phyloP scores from a whole-genome alignment of 2,888 invertebrate genomes.

The Lasioglossum morio region DNA sequence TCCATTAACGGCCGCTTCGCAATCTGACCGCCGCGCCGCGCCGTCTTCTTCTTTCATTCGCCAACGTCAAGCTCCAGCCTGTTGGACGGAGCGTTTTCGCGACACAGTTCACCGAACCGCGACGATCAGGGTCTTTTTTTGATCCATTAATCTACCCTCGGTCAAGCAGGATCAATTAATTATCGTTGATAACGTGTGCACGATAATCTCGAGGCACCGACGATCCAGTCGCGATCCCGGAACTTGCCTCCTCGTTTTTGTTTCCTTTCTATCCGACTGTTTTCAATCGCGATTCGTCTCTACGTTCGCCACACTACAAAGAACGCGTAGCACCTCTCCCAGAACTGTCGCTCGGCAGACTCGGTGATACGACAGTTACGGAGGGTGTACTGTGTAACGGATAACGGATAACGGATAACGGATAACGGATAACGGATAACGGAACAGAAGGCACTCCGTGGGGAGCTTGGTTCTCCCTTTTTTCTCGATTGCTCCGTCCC shows the following conservation, averaged over 20 bases:
- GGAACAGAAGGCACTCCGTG: slow-evolving; percentile 3
- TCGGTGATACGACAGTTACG: too few species aligned
- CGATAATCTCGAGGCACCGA: slow-evolving; percentile 43
- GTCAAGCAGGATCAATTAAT: slow-evolving; percentile 51
- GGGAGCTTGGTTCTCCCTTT: slow-evolving; percentile 20
- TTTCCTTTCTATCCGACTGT: neutral
- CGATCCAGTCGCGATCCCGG: slow-evolving; percentile 6
- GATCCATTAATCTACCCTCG: slow-evolving; percentile 53
- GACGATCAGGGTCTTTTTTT: slow-evolving; percentile 17
- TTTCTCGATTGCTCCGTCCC: neutral
- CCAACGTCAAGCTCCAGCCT: slow-evolving; percentile 15
- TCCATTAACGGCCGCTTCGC: slow-evolving; percentile 27
- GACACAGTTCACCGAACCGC: slow-evolving; percentile 25
- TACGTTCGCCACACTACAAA: too few species aligned
- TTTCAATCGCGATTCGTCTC: neutral
- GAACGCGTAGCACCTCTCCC: too few species aligned
- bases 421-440: neutral
- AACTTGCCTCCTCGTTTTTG: neutral
- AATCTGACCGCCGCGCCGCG: slow-evolving; percentile 4
- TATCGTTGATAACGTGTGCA: slow-evolving; percentile 52
- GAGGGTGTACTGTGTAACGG: too few species aligned
- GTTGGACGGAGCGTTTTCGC: slow-evolving; percentile 15
- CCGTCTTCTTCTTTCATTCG: slow-evolving; percentile 31
- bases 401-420: neutral
- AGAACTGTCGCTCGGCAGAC: too few species aligned